Base-by-base conservation (phyloP, 2,113 vertebrate species). In the Festucalex cinctus region DNA sequence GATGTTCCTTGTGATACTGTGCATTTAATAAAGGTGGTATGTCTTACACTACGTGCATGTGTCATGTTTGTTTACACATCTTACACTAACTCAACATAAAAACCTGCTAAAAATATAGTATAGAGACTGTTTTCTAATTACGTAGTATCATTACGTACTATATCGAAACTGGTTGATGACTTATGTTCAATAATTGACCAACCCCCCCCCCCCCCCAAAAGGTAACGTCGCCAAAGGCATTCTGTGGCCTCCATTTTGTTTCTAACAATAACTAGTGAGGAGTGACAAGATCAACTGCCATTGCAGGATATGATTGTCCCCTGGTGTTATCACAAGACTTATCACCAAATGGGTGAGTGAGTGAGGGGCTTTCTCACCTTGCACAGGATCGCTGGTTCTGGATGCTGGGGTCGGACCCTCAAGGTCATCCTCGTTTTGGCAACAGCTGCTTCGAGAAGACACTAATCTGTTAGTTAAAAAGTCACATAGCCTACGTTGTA, bases 1-100 rank as follows among this genome's bases (percentile, higher is more conserved):
- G 88, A 94, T 95, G 94, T 96, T 94, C 94, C 94, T 95, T 97
- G 95, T 96, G 94, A 92, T 94, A 94, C 93, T 94, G 92, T 95
- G 94, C 94, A 96, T 95, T 96, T 95, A 98, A 94, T 95, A 95
- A 95, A 96, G 94, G 91, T 93, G 94, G 85, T 80, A 94, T 94
- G 94, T 97, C 95, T 95, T 94, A 95, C 87, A 95, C 92, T 75
- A 80, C 1, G 7, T 24, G 63, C 22, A 1, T 2, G 62, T 7
- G 2, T 17, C 39, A 7, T 62, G 9, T 12, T 22, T 39, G 28
- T n/a, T n/a, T 39, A 59, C 14, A 9, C 2, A 14, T 24, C 13
- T 48, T 20, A 19, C 19, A 48, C 19, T 8, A 28, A 26, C 5
- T 14, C 53, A 28, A 26, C 9, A 16, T 5, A 26, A 10, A 54